Base-by-base conservation (phyloP, 2,113 vertebrate species). In the Ploceus nigricollis region DNA sequence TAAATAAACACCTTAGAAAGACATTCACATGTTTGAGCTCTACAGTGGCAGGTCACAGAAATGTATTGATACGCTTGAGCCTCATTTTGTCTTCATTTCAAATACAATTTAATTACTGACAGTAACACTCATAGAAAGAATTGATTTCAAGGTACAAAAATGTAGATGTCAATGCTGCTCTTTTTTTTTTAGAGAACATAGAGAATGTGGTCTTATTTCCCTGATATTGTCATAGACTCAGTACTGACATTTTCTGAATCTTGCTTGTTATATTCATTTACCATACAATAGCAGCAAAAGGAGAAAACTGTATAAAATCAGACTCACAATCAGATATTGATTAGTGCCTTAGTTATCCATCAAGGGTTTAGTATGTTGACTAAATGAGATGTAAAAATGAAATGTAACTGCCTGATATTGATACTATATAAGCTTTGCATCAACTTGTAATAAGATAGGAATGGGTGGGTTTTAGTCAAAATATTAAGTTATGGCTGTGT, bases 341-440 rank as follows among this genome's bases (percentile, higher is more conserved):
- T 96, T 87, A 87, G n/a, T 73, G 57, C 44, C 76, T 93, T 92
- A 94, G 77, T 95, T 95, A 95, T 97, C 82, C 65, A 81, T 92
- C 76, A 94, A 92, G 60, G 64, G 66, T 89, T 95, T 92, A 83
- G 31, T 53, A 88, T 81, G 51, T 60, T 94, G 56, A 82, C 88
- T 94, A n/a, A n/a, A n/a, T n/a, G n/a, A n/a, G n/a, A n/a, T n/a
- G n/a, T n/a, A n/a, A n/a, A n/a, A n/a, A 96, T 88, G 68, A 96
- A 93, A 82, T 82, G 45, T 33, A 93, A 82, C 87, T 95, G 23
- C 56, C 90, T 93, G 45, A 82, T 96, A 93, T 90, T 95, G 82
- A 96, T 92, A 96, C 28, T 47, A 92, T 27, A 87, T 50, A 63
- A 68, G 56, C 82, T 89, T 91, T 94, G 51, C 44, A 95, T 92